Conservation (phyloP, 2,797 vertebrate species). For the Meriones psammophilus region DNA sequence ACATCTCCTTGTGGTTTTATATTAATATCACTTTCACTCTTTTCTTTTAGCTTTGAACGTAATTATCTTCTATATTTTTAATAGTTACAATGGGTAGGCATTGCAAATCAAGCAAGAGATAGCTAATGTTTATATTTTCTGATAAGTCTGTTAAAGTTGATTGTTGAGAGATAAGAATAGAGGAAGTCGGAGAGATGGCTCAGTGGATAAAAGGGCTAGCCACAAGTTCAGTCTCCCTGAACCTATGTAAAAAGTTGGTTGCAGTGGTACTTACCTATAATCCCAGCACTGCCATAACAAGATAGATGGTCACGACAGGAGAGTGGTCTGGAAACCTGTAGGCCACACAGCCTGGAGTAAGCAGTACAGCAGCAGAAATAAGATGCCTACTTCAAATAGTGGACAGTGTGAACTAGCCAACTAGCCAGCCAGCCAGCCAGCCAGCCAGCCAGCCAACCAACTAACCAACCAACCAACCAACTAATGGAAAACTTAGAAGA, state of each 20-base stretch:
- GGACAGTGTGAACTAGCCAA: background rate
- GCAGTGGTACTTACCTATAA: background rate
- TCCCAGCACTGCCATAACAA: background rate
- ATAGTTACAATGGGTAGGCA: conserved; percentile 15
- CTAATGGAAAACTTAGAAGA: background rate
- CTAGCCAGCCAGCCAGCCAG: no score
- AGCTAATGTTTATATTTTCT: conserved; percentile 35
- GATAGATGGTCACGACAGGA: background rate
- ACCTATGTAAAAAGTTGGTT: background rate
- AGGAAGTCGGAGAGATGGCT: background rate
- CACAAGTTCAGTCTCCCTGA: background rate
- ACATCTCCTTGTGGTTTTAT: conserved; percentile 31
- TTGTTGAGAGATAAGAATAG: conserved; percentile 11
- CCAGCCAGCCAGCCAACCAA: background rate
- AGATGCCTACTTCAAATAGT: background rate
- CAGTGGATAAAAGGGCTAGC: background rate
- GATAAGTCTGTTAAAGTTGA: background rate
- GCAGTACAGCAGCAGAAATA: background rate
- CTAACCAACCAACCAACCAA: background rate
- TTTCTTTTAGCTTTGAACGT: conserved; percentile 46
- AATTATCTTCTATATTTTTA: conserved; percentile 35
- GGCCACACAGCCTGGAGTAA: background rate
- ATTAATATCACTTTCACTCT: conserved; percentile 48
- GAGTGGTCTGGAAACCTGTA: background rate
- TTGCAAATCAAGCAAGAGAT: background rate